Conservation (phyloP, 2,113 vertebrate species). For the Ctenodactylus gundi region DNA sequence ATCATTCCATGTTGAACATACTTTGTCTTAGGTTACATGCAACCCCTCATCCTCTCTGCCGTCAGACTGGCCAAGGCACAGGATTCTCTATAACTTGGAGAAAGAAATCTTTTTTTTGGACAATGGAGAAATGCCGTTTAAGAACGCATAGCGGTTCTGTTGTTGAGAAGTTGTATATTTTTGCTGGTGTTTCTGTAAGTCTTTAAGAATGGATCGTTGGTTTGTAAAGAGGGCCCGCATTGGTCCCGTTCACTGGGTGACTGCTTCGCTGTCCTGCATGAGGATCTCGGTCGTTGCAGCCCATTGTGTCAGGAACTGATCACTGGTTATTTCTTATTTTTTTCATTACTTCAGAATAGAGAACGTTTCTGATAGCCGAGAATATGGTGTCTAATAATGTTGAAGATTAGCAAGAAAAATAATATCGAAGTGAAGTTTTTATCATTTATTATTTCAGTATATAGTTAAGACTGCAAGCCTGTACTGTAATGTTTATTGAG, state of each 20-base stretch:
- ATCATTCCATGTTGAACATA: slow-evolving; percentile 37
- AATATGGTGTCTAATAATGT: neutral
- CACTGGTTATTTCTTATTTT: neutral
- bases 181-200: slow-evolving; percentile 33
- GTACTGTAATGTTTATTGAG: neutral
- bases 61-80: no score
- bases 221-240: neutral
- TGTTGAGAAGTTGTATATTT: neutral
- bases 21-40: neutral
- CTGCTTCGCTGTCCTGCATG: no score
- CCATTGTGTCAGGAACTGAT: neutral
- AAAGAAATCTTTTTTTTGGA: slow-evolving; percentile 10
- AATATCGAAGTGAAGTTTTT: neutral
- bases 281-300: neutral
- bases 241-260: no score
- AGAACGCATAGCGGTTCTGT: neutral
- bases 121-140: neutral
- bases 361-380: neutral
- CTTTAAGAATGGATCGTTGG: neutral
- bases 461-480: neutral
- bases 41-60: neutral
- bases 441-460: neutral
- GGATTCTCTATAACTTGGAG: neutral
- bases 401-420: slow-evolving; percentile 11
- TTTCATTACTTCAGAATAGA: neutral